A percentile compares a stretch with the other conserved stretches of the same genome.
Evolutionary conservation across 1,140 invertebrate species (phyloP).

Genomic region (Leptinotarsa texana): DNA sequence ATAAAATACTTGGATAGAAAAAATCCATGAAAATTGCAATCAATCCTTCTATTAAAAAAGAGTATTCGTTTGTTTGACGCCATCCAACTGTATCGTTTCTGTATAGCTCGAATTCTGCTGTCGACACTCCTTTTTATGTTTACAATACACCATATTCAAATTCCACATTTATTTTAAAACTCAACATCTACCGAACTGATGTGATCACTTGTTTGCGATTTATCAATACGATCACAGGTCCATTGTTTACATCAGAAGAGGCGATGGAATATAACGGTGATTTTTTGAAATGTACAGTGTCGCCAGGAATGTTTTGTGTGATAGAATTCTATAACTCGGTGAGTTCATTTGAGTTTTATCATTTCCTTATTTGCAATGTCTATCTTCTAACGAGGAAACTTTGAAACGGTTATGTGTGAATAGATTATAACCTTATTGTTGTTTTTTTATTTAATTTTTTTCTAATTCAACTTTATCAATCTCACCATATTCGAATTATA

Average conservation of each 20-base stretch:
- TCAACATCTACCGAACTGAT: constrained; percentile 4
- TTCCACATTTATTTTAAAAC: constrained; percentile 37
- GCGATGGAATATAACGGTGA: neutral
- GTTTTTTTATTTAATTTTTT: no score
- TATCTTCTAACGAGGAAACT: no score
- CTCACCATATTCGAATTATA: no score
- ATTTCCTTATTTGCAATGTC: no score
- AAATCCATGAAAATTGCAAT: no score
- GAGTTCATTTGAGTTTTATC: no score
- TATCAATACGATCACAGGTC: neutral
- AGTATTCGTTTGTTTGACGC: neutral
- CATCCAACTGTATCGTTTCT: neutral
- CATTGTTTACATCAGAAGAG: neutral
- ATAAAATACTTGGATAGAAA: no score
- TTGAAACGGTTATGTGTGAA: no score
- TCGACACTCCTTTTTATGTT: constrained; percentile 43
- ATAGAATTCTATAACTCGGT: no score
- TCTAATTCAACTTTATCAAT: no score
- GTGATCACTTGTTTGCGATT: constrained; percentile 16
- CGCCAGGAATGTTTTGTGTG: neutral
- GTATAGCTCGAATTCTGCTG: constrained; percentile 2
- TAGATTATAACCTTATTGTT: no score
- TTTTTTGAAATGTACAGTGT: neutral
- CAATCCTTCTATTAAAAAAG: neutral
- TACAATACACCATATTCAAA: constrained; percentile 34